These are phyloP conservation scores for Anguilla rostrata DNA, from an alignment of 2,113 vertebrate species.

Conservation along the genomic window DNA sequence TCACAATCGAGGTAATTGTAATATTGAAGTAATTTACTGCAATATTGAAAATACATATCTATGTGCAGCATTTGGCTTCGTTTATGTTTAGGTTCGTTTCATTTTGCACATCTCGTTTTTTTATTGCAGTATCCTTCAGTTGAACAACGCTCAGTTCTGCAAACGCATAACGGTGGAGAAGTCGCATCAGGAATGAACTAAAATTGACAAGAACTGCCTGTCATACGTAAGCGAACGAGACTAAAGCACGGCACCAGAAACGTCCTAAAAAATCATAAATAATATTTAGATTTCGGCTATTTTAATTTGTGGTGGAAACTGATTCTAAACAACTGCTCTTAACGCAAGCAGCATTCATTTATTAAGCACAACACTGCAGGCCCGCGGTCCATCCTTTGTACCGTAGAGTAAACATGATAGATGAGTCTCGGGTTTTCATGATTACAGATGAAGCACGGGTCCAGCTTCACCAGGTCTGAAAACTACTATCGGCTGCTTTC, in stretches of 20 bases:
- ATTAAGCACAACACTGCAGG: conserved; percentile 80
- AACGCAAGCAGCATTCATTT: conserved; percentile 78
- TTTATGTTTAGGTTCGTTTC: neutral
- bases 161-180: neutral
- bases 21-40: conserved; percentile 57
- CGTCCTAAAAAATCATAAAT: conserved; percentile 36
- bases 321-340: conserved; percentile 67
- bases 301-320: neutral
- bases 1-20: conserved; percentile 67
- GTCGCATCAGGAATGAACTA: conserved; percentile 20
- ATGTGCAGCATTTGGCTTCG: conserved; percentile 54
- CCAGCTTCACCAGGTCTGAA: conserved; percentile 86
- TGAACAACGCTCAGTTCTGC: neutral
- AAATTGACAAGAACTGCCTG: conserved; percentile 40
- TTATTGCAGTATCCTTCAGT: neutral
- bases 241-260: conserved; percentile 20
- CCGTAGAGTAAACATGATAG: conserved; percentile 96
- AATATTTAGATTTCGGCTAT: conserved; percentile 26
- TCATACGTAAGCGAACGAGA: neutral
- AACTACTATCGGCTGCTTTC: conserved; percentile 67
- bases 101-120: neutral
- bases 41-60: conserved; percentile 54
- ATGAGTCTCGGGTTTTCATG: conserved; percentile 87
- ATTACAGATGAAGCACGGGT: conserved; percentile 96
- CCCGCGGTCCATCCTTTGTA: conserved; percentile 88